Conservation (phyloP, 2,797 vertebrate genomes). For the Balearica regulorum region DNA sequence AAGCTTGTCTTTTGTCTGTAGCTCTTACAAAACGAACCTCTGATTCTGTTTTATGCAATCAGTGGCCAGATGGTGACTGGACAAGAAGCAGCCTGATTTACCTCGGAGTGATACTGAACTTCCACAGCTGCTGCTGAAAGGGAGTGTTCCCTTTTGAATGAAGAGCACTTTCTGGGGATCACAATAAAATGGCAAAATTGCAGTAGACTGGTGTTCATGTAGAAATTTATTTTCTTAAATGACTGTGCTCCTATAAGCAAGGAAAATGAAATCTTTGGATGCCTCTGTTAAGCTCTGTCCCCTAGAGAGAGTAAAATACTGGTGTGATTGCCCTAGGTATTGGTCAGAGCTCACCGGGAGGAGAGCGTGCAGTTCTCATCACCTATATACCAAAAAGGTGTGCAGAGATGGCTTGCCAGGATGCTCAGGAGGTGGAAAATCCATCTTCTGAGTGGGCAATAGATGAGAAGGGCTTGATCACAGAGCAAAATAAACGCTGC, state of each 20-base stretch:
- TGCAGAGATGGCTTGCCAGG: neutral
- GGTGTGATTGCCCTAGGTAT: neutral
- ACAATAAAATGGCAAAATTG: neutral
- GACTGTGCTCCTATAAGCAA: neutral
- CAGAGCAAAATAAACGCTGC: neutral
- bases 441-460: neutral
- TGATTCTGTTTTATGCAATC: neutral
- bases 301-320: neutral
- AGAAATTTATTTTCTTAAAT: neutral
- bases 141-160: neutral
- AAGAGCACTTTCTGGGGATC: neutral
- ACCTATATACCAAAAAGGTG: neutral
- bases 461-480: neutral
- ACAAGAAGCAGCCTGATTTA: conserved; percentile 24
- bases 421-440: neutral
- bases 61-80: conserved; percentile 26
- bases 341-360: neutral
- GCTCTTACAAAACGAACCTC: neutral
- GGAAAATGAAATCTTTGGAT: neutral
- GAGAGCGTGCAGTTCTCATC: neutral
- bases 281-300: neutral
- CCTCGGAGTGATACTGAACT: neutral
- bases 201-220: neutral
- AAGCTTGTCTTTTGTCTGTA: neutral
- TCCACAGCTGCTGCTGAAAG: neutral